These are phyloP conservation scores for Sylvia atricapilla DNA, from an alignment of 2,113 vertebrate genomes.

Conservation along the genomic window DNA sequence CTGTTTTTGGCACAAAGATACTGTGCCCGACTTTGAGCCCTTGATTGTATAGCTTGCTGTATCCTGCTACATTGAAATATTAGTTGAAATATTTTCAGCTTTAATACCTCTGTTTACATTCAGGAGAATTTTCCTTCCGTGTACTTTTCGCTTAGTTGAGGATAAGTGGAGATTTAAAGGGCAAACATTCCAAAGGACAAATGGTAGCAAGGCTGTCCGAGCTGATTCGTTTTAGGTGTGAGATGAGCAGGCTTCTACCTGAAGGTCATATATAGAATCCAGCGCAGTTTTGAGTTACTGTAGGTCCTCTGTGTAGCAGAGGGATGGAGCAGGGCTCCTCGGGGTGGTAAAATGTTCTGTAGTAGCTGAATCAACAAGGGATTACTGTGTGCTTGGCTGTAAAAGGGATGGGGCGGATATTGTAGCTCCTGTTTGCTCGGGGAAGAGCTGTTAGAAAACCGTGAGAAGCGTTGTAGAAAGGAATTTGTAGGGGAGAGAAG, in stretches of 20 bases:
- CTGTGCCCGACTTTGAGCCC: neutral
- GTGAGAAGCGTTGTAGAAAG: rapidly evolving
- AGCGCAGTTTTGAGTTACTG: neutral
- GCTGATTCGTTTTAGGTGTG: neutral
- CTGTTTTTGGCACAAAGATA: neutral
- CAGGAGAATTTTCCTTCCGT: neutral
- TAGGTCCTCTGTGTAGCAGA: neutral
- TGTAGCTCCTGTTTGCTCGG: neutral
- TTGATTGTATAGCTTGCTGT: rapidly evolving
- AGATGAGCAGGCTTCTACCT: neutral
- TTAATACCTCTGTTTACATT: neutral
- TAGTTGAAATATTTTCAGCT: neutral
- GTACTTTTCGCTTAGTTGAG: neutral
- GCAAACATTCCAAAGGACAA: neutral
- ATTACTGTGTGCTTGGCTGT: neutral
- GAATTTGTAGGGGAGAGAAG: neutral
- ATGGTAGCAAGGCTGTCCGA: neutral
- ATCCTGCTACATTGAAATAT: neutral
- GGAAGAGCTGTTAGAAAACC: neutral
- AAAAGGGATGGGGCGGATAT: neutral
- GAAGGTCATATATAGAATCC: neutral
- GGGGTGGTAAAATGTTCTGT: neutral
- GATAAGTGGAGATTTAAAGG: neutral
- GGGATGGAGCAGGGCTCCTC: neutral
- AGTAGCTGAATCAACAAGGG: neutral